Base-by-base conservation (phyloP, 1,140 invertebrate species). In the Camponotus vicinus region DNA sequence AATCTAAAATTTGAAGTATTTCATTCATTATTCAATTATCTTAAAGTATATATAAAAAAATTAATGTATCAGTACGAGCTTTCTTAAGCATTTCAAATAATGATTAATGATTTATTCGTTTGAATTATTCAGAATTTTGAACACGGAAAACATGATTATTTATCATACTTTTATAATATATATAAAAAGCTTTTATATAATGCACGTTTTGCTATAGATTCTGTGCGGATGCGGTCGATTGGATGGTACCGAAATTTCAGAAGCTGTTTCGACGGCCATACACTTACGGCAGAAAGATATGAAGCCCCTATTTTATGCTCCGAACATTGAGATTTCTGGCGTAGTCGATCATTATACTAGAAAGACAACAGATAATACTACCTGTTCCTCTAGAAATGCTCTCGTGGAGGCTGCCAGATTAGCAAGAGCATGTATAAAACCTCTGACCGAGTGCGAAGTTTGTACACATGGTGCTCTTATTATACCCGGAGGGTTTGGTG, bases 401-500 rank as follows among this genome's bases (percentile, higher is more conserved):
- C 84, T 97, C 7, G 92, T 94, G 8, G 96, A 97, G 90, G 95
- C 96, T n/a, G 96, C 96, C 2, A 91, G 97, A 86, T 95, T 97
- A 86, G 95, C 96, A 32, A 93, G 96, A 85, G 95, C 95, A 2
- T 92, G 94, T 7, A 94, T 97, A 63, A 90, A 94, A 77, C 93
- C 95, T 64, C 87, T 97, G 6, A 93, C 93, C 52, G 92, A 96
- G 27, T 93, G 96, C 13, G 92, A 94, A 55, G 89, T 93, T 3
- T 88, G 89, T 27, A 86, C 89, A 18, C 95, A 95, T 82, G 95
- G 95, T 92, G 96, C 95, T 32, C 93, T 97, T 15, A 92, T 97
- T 18, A 95, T 97, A 85, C 96, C 96, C 55, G 96, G 97, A 69
- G 96, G 96, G 75, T 97, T 96, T 94, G 96, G 96, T 3, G 96